Evolutionary conservation across 2,113 vertebrate species (phyloP), one percentile per base, ranked within the genome.

Genomic region (Siniperca chuatsi): DNA sequence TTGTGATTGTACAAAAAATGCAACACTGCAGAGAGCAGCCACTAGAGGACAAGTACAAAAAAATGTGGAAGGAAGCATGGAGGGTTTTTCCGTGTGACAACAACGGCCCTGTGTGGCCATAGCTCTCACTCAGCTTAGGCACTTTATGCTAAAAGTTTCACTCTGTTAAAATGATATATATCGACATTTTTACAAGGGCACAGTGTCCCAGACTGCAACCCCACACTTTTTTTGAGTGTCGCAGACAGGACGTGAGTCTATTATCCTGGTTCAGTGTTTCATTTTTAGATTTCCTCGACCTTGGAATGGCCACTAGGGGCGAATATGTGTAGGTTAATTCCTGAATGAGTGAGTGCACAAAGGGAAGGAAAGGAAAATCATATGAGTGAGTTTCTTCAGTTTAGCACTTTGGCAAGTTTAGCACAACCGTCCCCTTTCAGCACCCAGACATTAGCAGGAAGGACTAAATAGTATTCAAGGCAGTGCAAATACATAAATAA

Each of bases 151-250:
- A 33, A 73, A 50, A 25, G 55, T 64, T 52, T 20, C 60, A 18
- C n/a, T 72, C 33, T 37, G 64, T 66, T 58, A 20, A 80, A 86
- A 54, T 80, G 8, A 73, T 52, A 50, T 58, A 35, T 48, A 42
- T 21, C 72, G 42, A 64, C 52, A n/a, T 52, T 78, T 75, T 61
- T 44, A 37, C 55, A 48, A 83, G 68, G 69, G 54, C 25, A 0
- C 33, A 0, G 46, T 6, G 67, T 60, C 33, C 55, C 61, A 71
- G 29, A 79, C 48, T 61, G 18, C 12, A 18, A 46, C 4, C 16
- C 18, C 0, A 8, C 12, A 60, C 16, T 20, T 58, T 68, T 44
- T 23, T 40, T 3, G 4, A 8, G 16, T 46, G 35, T 11, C n/a
- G 6, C 35, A 75, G 71, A 62, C 52, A 48, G 8, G 48, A 29